A percentile compares a stretch with the other conserved stretches of the same genome.
Conservation (phyloP, 2,113 vertebrate species). For the Lycocorax pyrrhopterus region DNA sequence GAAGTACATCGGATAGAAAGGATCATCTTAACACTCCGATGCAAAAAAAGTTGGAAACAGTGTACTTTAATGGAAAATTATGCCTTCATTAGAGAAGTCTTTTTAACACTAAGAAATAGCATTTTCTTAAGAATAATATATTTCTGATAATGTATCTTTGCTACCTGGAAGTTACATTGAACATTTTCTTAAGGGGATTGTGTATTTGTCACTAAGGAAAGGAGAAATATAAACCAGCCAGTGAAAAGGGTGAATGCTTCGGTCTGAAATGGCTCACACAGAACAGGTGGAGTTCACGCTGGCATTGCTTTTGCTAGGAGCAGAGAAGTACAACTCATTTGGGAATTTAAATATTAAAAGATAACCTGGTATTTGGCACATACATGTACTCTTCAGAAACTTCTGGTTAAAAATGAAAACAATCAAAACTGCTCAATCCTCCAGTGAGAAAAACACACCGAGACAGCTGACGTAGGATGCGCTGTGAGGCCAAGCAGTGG, state of each 20-base stretch:
- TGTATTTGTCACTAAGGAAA: background rate
- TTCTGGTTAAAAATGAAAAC: background rate
- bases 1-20: background rate
- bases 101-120: background rate
- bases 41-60: background rate
- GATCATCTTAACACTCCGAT: background rate
- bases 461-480: background rate
- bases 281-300: background rate
- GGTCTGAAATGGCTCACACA: background rate
- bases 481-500: background rate
- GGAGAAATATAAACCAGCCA: background rate
- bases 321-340: background rate
- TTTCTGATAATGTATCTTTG: background rate
- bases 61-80: background rate
- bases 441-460: background rate
- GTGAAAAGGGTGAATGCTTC: background rate
- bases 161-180: background rate
- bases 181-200: background rate
- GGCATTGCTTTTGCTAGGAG: background rate
- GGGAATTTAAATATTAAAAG: background rate
- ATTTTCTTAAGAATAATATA: background rate
- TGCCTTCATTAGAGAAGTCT: background rate
- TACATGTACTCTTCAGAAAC: background rate
- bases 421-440: background rate
- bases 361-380: background rate